These are phyloP conservation scores for human (Homo sapiens) DNA, from an alignment of 2,113 vertebrate genomes.

Conservation along the genomic window GRCh38 chr17:33521001-33521500, in stretches of 20 bases:
- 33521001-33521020: background rate
- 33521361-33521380: background rate
- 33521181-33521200: background rate
- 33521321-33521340: background rate
- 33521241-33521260: background rate
- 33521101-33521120: accelerated
- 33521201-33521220: background rate
- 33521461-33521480: background rate
- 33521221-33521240: background rate
- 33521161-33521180: background rate
- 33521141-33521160: background rate
- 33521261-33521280: background rate
- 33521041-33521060: background rate
- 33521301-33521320: background rate
- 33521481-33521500: background rate
- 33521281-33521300: background rate
- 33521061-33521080: background rate
- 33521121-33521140: background rate
- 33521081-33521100: background rate
- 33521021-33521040: background rate
- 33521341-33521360: background rate
- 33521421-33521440: background rate
- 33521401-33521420: accelerated
- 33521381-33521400: background rate
- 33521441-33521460: background rate